Percentiles rank a stretch among this genome's conserved stretches.
phyloP scores from a whole-genome alignment of 2,797 vertebrate species.

The Aplochiton taeniatus region DNA sequence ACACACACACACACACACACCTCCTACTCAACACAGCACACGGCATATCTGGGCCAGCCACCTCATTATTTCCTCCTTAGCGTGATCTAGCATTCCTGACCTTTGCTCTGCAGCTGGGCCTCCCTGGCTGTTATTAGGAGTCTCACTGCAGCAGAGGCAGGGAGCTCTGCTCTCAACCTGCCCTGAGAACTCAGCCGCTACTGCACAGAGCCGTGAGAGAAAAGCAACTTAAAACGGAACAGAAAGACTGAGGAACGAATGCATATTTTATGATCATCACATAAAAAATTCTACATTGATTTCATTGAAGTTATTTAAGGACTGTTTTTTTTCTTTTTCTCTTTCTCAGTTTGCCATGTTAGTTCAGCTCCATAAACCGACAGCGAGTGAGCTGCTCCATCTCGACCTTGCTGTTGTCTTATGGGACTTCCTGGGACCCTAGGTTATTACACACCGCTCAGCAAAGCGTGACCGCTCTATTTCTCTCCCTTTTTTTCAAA shows the following conservation, averaged over 20 bases:
- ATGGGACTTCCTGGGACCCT: conserved; percentile 10
- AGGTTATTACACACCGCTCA: conserved; percentile 2
- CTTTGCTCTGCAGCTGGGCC: not conserved
- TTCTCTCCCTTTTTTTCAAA: not conserved
- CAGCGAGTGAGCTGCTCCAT: not conserved
- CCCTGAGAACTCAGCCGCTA: no score
- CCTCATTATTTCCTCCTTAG: not conserved
- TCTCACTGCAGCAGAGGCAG: no score
- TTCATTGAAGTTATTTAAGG: no score
- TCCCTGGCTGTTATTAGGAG: not conserved
- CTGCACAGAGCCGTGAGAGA: no score
- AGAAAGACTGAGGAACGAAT: no score
- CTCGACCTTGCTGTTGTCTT: conserved; percentile 4
- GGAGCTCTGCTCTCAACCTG: no score
- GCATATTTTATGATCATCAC: no score
- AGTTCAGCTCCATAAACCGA: no score
- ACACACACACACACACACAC: not conserved
- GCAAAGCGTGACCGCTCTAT: not conserved
- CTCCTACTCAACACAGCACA: conserved; percentile 2
- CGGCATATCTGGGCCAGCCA: conserved; percentile 6
- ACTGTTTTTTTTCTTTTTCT: no score
- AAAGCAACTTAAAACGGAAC: no score
- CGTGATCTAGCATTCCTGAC: conserved; percentile 8
- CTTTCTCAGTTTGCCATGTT: no score
- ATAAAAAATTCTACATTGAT: no score